phyloP scores from a whole-genome alignment of 2,888 invertebrate species.

The Arge pagana region DNA sequence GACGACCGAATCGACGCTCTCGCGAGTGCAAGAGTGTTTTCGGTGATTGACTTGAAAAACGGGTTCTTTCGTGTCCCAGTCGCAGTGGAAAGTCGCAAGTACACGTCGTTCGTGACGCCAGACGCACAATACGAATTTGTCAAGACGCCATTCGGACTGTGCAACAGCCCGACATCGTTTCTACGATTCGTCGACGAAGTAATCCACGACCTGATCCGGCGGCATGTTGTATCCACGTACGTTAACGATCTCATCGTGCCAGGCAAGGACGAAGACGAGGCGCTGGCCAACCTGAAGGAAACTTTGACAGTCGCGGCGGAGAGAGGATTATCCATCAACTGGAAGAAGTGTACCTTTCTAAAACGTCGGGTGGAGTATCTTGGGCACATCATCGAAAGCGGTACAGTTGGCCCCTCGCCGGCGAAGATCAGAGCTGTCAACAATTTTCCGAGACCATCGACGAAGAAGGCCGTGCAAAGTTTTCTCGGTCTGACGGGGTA shows the following conservation, averaged over 20 bases:
- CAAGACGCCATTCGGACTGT: conserved; percentile 26
- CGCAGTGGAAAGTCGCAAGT: conserved; percentile 24
- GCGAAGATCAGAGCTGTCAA: conserved; percentile 39
- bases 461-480: conserved; percentile 38
- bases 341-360: conserved; percentile 33
- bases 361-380: conserved; percentile 33
- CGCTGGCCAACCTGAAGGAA: conserved; percentile 23
- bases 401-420: conserved; percentile 36
- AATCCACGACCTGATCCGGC: conserved; percentile 23
- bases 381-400: conserved; percentile 40
- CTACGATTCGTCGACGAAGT: conserved; percentile 26
- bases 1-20: conserved; percentile 17
- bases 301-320: conserved; percentile 27
- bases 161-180: conserved; percentile 26
- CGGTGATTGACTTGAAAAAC: conserved; percentile 22
- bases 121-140: conserved; percentile 29
- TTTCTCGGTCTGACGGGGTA: conserved; percentile 48
- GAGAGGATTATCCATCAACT: conserved; percentile 29
- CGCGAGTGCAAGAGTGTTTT: conserved; percentile 10
- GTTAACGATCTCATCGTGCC: conserved; percentile 30
- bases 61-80: conserved; percentile 22
- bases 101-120: conserved; percentile 26
- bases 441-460: conserved; percentile 39
- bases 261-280: conserved; percentile 23
- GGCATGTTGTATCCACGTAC: conserved; percentile 23